Conservation (phyloP, 2,113 vertebrate species). For the Oceanites oceanicus region DNA sequence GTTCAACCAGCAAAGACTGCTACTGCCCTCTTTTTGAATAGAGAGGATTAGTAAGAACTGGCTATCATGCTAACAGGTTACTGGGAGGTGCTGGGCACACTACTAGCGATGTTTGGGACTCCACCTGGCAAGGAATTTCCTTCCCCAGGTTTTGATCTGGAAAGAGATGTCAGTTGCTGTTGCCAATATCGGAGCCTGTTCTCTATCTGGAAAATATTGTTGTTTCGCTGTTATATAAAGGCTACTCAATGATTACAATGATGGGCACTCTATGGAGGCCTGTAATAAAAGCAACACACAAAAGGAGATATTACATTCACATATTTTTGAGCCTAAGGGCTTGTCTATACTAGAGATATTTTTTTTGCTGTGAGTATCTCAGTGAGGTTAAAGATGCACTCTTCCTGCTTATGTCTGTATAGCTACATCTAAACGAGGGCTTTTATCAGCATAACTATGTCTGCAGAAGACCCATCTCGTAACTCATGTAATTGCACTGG, state of each 20-base stretch:
- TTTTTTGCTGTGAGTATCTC: neutral
- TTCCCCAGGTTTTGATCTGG: neutral
- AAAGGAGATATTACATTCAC: neutral
- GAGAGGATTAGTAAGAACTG: neutral
- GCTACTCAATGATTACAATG: neutral
- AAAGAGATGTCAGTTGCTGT: neutral
- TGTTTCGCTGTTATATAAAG: neutral
- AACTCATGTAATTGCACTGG: neutral
- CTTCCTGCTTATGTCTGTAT: neutral
- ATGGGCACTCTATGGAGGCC: neutral
- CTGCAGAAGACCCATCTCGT: neutral
- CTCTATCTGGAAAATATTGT: neutral
- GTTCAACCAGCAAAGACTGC: conserved; percentile 10
- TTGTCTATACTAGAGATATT: neutral
- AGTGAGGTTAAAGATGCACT: neutral
- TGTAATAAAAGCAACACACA: neutral
- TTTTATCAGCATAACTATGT: neutral
- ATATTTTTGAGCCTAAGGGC: neutral
- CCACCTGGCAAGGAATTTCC: neutral
- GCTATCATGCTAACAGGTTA: neutral
- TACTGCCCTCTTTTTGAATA: conserved; percentile 44
- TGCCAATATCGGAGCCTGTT: neutral
- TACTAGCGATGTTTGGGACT: neutral
- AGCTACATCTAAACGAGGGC: neutral
- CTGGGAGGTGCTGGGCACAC: neutral